A percentile compares a stretch with the other conserved stretches of the same genome.
Conservation (phyloP, 2,113 vertebrate species). For the Gorsachius goisagi region DNA sequence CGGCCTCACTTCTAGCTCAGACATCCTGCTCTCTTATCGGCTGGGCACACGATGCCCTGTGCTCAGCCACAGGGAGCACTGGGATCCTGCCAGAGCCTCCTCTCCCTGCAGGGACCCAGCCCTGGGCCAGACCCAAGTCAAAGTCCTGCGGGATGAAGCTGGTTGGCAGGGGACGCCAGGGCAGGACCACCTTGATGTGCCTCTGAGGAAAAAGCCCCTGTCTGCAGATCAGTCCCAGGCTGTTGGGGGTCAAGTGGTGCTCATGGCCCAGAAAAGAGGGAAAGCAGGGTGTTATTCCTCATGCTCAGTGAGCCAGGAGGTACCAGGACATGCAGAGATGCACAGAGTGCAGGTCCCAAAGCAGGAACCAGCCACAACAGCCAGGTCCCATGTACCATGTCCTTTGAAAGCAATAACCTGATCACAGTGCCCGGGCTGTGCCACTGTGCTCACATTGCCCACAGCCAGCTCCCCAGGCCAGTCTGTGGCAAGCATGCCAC, state of each 20-base stretch:
- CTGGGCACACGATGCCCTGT: neutral
- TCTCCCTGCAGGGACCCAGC: fast-evolving
- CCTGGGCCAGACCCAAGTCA: neutral
- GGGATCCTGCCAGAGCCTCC: neutral
- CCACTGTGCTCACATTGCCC: fast-evolving
- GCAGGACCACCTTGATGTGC: neutral
- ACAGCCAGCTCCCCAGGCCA: neutral
- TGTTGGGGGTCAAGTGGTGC: neutral
- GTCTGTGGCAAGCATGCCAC: fast-evolving
- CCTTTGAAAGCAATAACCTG: neutral
- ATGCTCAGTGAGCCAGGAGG: neutral
- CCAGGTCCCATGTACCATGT: neutral
- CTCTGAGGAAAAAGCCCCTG: neutral
- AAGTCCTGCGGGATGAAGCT: neutral
- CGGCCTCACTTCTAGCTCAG: fast-evolving
- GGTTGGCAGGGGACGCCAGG: neutral
- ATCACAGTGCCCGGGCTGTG: fast-evolving
- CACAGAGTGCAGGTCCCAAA: neutral
- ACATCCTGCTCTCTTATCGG: neutral
- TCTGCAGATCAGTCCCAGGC: neutral
- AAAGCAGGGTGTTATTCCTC: fast-evolving
- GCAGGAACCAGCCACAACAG: neutral
- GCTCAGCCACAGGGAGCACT: neutral
- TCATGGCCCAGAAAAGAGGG: neutral
- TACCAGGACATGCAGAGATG: neutral